Base-by-base conservation (phyloP, 2,888 invertebrate species). In the Volucella inflata region DNA sequence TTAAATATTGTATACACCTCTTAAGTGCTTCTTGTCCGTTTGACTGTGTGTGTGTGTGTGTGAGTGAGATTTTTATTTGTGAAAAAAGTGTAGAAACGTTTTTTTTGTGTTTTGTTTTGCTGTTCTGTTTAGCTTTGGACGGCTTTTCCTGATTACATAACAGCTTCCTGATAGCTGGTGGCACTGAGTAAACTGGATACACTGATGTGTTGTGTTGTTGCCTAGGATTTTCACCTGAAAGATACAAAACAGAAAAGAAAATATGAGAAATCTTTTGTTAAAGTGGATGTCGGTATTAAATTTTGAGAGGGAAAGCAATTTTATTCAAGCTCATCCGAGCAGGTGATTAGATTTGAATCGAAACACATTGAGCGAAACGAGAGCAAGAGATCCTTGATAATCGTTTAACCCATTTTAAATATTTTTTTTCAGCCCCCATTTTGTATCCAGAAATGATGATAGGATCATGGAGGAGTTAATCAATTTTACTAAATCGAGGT, bases 81-180 rank as follows among this genome's bases (percentile, higher is more conserved):
- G 12, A 2, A 53, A 21, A 21, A 57, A 64, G n/a, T 38, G 4
- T 42, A 60, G 64, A 51, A 81, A 60, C 16, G 50, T 55, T 68
- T 71, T 46, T 68, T 21, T 21, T 1, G 2, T 21, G 21, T 21
- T 21, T 6, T 30, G 30, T 6, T 30, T 30, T 21, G 21, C 2
- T 21, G 2, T 21, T 30, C 30, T 30, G 6, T 30, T 30, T 6
- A 30, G 50, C 62, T 81, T 72, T 77, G 85, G 85, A 85, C 85
- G 85, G 85, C 62, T 71, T 81, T 85, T 76, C 72, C 76, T 81
- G 85, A 72, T 79, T 79, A 65, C 59, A 65, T 57, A 71, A 79
- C 78, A 79, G 71, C 72, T 72, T 72, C 51, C 59, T 44, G 79
- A 51, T 72, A 51, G 21, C 10, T 44, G 79, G 57, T 81, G 80